Conservation (phyloP, 2,888 invertebrate species). For the Altica lythri region DNA sequence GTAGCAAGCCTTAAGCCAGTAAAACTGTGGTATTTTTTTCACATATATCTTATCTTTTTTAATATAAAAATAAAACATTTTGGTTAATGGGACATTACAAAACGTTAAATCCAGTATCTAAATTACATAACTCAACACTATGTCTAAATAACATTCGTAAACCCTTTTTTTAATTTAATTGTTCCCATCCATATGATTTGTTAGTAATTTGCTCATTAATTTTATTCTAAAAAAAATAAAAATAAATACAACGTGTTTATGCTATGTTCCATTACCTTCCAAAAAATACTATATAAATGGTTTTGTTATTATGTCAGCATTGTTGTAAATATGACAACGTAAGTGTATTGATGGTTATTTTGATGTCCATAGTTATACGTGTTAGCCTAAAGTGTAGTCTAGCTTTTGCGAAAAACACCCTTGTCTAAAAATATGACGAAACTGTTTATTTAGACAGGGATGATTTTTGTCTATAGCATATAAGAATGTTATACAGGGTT, state of each 20-base stretch:
- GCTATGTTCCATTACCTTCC: constrained; percentile 32
- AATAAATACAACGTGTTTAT: constrained; percentile 7
- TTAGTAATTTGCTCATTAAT: constrained; percentile 22
- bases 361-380: constrained; percentile 51
- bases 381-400: constrained; percentile 41
- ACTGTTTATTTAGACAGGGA: constrained; percentile 14
- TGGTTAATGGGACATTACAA: constrained; percentile 14
- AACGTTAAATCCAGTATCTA: not conserved
- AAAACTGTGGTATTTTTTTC: constrained; percentile 15
- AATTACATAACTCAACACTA: not conserved
- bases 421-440: constrained; percentile 19
- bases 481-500: constrained; percentile 43
- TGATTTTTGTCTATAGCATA: constrained; percentile 40
- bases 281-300: constrained; percentile 22
- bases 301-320: constrained; percentile 36
- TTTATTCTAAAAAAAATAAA: constrained; percentile 20
- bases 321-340: constrained; percentile 55
- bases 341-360: constrained; percentile 52
- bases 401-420: constrained; percentile 31
- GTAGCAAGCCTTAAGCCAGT: constrained; percentile 7
- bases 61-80: constrained; percentile 1
- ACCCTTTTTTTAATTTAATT: constrained; percentile 8
- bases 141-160: constrained; percentile 26
- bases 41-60: constrained; percentile 4
- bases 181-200: constrained; percentile 21